Evolutionary conservation across 2,888 invertebrate genomes (phyloP).

Genomic region (Euproctis similis): DNA sequence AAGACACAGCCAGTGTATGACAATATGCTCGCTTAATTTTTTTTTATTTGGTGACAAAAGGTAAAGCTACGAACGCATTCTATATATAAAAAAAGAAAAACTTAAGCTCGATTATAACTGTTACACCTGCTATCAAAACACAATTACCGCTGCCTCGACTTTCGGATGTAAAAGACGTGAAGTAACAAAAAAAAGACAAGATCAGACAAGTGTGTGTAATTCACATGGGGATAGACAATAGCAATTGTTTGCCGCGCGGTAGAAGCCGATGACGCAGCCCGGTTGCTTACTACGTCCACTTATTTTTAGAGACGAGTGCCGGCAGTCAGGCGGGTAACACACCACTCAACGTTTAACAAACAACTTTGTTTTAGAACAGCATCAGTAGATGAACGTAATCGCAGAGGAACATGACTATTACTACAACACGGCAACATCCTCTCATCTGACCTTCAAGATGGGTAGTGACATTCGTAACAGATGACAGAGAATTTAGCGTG

Average conservation of each 20-base stretch:
- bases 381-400: slow-evolving; percentile 17
- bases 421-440: slow-evolving; percentile 34
- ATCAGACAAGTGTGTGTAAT: too few species aligned
- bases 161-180: too few species aligned
- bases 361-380: slow-evolving; percentile 52
- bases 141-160: too few species aligned
- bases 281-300: slow-evolving; percentile 42
- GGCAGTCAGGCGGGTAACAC: slow-evolving; percentile 24
- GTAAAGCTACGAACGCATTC: too few species aligned
- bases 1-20: too few species aligned
- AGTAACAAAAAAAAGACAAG: too few species aligned
- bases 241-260: slow-evolving; percentile 37
- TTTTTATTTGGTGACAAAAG: too few species aligned
- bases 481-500: too few species aligned
- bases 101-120: too few species aligned
- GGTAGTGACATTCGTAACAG: slow-evolving; percentile 25
- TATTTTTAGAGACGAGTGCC: slow-evolving; percentile 54
- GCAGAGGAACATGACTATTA: slow-evolving; percentile 44
- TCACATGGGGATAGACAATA: slow-evolving; percentile 36
- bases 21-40: too few species aligned
- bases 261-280: slow-evolving; percentile 33
- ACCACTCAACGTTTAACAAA: slow-evolving; percentile 61
- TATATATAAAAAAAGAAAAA: too few species aligned
- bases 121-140: too few species aligned
- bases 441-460: slow-evolving; percentile 34